Percentiles rank a stretch among this genome's conserved stretches.
These are phyloP conservation scores for Thunnus thynnus DNA, from an alignment of 2,113 vertebrate genomes.

Conservation along the genomic window DNA sequence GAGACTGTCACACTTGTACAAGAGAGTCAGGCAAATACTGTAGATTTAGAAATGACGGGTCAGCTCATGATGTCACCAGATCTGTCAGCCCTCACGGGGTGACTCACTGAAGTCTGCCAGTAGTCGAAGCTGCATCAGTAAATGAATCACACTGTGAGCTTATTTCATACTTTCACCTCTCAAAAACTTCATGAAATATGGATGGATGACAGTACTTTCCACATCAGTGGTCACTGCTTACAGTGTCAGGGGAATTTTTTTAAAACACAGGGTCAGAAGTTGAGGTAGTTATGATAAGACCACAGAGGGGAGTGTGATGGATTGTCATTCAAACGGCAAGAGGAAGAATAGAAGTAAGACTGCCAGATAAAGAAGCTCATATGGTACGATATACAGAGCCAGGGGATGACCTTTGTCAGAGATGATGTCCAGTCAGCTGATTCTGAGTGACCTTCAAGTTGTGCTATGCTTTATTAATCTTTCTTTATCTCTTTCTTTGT, in stretches of 20 bases:
- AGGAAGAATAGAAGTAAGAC: background rate
- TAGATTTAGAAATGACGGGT: slow-evolving; percentile 17
- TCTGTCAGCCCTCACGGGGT: slow-evolving; percentile 32
- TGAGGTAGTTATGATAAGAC: slow-evolving; percentile 39
- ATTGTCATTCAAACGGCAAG: slow-evolving; percentile 42
- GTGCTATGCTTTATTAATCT: slow-evolving; percentile 12
- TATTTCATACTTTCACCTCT: slow-evolving; percentile 50
- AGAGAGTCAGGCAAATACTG: slow-evolving; percentile 4
- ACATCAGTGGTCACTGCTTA: slow-evolving; percentile 5
- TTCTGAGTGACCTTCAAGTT: slow-evolving; percentile 30
- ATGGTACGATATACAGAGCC: background rate
- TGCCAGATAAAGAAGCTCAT: background rate
- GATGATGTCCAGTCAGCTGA: background rate
- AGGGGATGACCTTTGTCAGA: slow-evolving; percentile 37
- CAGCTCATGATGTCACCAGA: slow-evolving; percentile 60
- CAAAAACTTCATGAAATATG: slow-evolving; percentile 50
- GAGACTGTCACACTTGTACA: slow-evolving; percentile 31
- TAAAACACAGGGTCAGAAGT: slow-evolving; percentile 40
- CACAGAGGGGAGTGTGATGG: slow-evolving; percentile 1
- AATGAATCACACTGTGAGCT: slow-evolving; percentile 60
- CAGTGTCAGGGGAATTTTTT: slow-evolving; percentile 10
- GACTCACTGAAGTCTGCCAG: slow-evolving; percentile 44
- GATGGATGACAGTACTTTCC: slow-evolving; percentile 36
- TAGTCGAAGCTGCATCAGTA: slow-evolving; percentile 31
- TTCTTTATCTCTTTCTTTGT: background rate